Evolutionary conservation across 2,888 invertebrate genomes (phyloP).

Genomic region (Epinotia demarniana): DNA sequence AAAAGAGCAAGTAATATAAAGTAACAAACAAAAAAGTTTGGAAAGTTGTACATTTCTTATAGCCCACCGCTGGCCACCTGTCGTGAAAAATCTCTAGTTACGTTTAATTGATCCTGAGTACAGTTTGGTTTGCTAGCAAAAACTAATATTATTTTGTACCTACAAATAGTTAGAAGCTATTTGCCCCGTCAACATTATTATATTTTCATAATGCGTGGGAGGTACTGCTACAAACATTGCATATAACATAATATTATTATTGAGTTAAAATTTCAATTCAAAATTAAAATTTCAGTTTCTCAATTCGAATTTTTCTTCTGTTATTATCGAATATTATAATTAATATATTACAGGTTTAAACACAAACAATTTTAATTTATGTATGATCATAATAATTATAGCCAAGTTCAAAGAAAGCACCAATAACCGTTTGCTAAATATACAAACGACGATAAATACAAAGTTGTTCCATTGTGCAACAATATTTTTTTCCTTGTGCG

Average conservation of each 20-base stretch:
- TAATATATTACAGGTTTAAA: background rate
- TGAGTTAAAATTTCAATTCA: too few relatives aligned
- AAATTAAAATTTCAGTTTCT: too few relatives aligned
- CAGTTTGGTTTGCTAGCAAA: background rate
- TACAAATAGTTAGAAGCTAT: background rate
- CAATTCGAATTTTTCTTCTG: too few relatives aligned
- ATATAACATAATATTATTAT: too few relatives aligned
- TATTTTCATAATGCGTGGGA: too few relatives aligned
- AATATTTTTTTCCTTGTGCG: background rate
- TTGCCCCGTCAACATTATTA: too few relatives aligned
- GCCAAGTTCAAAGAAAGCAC: background rate
- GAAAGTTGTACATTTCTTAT: too few relatives aligned
- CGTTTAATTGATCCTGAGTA: too few relatives aligned
- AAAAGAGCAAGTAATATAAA: background rate
- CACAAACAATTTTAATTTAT: background rate
- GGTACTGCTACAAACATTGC: too few relatives aligned
- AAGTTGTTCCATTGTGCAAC: background rate
- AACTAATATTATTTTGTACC: background rate
- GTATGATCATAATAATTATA: background rate
- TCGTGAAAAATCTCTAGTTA: too few relatives aligned
- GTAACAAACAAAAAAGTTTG: background rate
- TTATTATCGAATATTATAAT: background rate
- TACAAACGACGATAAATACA: background rate
- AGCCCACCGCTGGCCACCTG: too few relatives aligned
- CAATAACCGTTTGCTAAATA: background rate